Percentiles rank a stretch among this genome's conserved stretches.
These are phyloP conservation scores for Zosterops pallidus DNA, from an alignment of 2,113 vertebrate genomes.

Conservation along the genomic window DNA sequence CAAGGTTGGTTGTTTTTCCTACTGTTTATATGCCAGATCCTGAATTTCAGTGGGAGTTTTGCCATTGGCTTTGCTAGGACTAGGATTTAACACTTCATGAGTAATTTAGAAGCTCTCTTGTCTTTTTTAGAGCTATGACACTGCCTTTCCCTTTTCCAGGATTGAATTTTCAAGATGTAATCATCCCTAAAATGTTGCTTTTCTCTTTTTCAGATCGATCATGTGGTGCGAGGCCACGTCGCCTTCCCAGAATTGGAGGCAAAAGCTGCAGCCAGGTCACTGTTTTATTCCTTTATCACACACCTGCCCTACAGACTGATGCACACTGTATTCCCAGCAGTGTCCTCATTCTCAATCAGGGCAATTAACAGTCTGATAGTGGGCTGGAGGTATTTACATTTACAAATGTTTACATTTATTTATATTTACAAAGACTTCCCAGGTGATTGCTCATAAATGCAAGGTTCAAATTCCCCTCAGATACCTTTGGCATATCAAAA, in stretches of 20 bases:
- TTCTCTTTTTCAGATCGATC: constrained; percentile 86
- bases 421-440: not conserved
- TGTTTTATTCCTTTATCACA: not conserved
- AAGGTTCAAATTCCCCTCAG: not conserved
- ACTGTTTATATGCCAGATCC: not conserved
- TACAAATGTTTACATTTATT: too few species aligned
- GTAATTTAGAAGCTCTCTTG: not conserved
- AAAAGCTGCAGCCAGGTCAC: constrained; percentile 82
- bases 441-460: not conserved
- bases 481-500: not conserved
- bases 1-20: not conserved
- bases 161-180: not conserved
- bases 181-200: not conserved
- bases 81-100: not conserved
- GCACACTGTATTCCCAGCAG: not conserved
- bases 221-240: constrained; percentile 84
- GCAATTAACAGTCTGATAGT: not conserved
- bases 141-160: not conserved
- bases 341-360: not conserved
- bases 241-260: constrained; percentile 84
- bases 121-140: not conserved
- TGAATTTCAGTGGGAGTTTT: not conserved
- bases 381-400: constrained; percentile 11
- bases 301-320: not conserved
- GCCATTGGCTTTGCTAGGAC: not conserved